Evolutionary conservation across 2,888 invertebrate genomes (phyloP).

Genomic region (Anticlea derivata): DNA sequence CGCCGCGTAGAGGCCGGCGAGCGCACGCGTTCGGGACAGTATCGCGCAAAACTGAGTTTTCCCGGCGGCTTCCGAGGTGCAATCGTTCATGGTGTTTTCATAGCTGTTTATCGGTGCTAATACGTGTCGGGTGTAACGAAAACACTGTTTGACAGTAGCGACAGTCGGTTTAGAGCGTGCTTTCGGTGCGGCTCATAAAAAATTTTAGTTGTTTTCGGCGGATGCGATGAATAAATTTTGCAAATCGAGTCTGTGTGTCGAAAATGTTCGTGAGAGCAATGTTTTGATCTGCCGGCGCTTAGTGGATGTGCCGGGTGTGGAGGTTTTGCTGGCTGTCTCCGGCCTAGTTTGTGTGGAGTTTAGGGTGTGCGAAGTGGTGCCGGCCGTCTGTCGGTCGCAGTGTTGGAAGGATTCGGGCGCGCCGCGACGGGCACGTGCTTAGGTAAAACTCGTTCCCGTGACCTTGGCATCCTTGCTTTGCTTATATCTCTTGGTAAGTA

Average conservation of each 20-base stretch:
- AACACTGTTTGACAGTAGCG: conserved; percentile 54
- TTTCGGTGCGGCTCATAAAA: conserved; percentile 73
- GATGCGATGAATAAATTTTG: conserved; percentile 84
- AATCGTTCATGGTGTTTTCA: conserved; percentile 72
- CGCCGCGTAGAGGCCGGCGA: conserved; percentile 79
- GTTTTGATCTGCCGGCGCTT: conserved; percentile 77
- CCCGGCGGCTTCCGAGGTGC: conserved; percentile 67
- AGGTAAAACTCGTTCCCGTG: conserved; percentile 61
- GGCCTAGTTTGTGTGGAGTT: conserved; percentile 59
- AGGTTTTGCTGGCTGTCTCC: conserved; percentile 57
- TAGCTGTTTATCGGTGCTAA: conserved; percentile 69
- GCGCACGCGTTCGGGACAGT: conserved; percentile 86
- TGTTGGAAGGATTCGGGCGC: conserved; percentile 45
- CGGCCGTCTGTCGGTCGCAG: conserved; percentile 43
- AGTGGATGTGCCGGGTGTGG: conserved; percentile 75
- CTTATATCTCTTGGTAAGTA: conserved; percentile 35
- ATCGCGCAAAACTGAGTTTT: conserved; percentile 70
- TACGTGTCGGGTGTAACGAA: conserved; percentile 62
- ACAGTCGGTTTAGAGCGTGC: conserved; percentile 52
- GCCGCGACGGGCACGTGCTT: conserved; percentile 62
- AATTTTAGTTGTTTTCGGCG: conserved; percentile 76
- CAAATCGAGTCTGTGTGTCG: conserved; percentile 80
- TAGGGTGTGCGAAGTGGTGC: conserved; percentile 51
- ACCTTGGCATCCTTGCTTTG: conserved; percentile 57
- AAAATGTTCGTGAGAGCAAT: conserved; percentile 79